Base-by-base conservation (phyloP, 2,888 invertebrate genomes). In the Listrodromus nycthemerus region DNA sequence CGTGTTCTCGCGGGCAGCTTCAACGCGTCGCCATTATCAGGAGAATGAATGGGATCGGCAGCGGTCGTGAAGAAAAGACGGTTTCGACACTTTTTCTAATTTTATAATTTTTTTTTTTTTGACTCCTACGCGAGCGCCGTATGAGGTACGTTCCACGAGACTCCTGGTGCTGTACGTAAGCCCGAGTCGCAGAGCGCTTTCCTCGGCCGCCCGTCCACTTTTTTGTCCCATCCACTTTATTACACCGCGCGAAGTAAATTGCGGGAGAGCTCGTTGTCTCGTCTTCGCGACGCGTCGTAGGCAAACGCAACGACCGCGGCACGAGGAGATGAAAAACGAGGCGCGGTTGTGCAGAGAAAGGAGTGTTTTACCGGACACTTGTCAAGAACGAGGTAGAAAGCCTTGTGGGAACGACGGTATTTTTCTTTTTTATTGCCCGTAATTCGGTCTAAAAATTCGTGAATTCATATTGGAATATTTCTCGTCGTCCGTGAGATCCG, bases 11-110 rank as follows among this genome's bases (percentile, higher is more conserved):
- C 58, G 76, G 55, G 50, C 41, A 45, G 37, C 24, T 66, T 66
- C 45, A 24, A 71, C 77, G 77, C 73, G 58, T 73, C 71, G 71
- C 76, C 55, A 81, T 81, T 76, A 63, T 55, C 33, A 37, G 63
- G 48, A 27, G 27, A 30, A n/a, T 61, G 30, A 58, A 58, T 58
- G 58, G 13, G 16, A 58, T 58, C 58, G 58, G 27, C 58, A 58
- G 24, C 58, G 24, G 27, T 58, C 24, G 58, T 16, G 16, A 58
- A 58, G 58, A 58, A 58, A 41, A 21, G 21, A 67, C 41, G 52
- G 58, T 58, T 58, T 16, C 58, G 27, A 16, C 13, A 5, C 58
- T 58, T 24, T 58, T 58, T 37, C 10, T 8, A 37, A 37, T 37
- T 37, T 10, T 10, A 37, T 37, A 37, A 2, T 10, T 37, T 37